A percentile compares a stretch with the other conserved stretches of the same genome.
Evolutionary conservation across 92 coral and sea anemone genomes (phyloP).

Genomic region (Muricea muricata): DNA sequence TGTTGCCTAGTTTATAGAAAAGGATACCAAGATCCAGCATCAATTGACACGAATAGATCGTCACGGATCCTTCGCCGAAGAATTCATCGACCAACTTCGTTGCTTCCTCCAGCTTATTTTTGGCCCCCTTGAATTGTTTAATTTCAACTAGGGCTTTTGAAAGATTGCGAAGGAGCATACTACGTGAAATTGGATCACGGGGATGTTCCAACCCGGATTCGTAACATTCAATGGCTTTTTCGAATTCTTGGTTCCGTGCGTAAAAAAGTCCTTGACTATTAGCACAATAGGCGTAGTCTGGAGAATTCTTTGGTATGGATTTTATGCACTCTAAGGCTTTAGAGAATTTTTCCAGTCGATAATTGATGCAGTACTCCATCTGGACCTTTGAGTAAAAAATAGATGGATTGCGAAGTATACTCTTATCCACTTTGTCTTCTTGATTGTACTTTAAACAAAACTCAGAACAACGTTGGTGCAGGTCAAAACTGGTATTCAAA

Average conservation of each 20-base stretch:
- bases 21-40: background rate
- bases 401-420: background rate
- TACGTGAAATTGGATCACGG: no score
- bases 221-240: background rate
- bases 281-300: background rate
- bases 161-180: no score
- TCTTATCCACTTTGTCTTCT: background rate
- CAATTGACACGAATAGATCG: background rate
- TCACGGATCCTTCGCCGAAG: background rate
- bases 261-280: background rate
- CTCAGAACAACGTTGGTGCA: background rate
- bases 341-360: background rate
- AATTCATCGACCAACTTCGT: background rate
- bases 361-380: background rate
- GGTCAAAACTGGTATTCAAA: background rate
- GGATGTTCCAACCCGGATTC: background rate
- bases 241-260: background rate
- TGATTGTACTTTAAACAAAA: background rate
- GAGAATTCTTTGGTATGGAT: background rate
- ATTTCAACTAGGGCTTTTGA: background rate
- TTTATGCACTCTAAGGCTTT: background rate
- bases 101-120: background rate
- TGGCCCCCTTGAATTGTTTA: background rate
- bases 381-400: background rate
- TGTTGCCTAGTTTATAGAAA: background rate